Evolutionary conservation across 1,140 invertebrate genomes (phyloP), one percentile per base, ranked within the genome.

Genomic region (Philotrypesis tridentata): DNA sequence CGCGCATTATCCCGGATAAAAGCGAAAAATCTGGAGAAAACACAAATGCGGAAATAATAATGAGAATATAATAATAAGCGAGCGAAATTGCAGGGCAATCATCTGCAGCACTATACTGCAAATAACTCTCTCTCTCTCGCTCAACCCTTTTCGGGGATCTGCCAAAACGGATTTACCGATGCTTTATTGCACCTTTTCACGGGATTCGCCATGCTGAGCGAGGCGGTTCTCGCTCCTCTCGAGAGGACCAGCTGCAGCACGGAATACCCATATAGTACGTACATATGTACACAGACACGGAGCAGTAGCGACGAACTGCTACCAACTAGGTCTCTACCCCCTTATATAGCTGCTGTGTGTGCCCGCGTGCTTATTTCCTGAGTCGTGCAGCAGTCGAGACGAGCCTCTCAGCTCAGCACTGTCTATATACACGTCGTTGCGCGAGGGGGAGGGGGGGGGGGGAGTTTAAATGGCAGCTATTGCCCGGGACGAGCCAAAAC

Each of bases 141-240:
- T 70, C 29, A 7, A n/a, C 31, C 61, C 74, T 48, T 67, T 67
- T 77, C 11, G 21, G 23, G 74, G 74, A 65, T 78, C 55, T 78
- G 76, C 76, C 76, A 55, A 78, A 78, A 78, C 65, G 76, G 76
- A 78, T 78, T 48, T 70, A n/a, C 76, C 40, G n/a, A 78, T 78
- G 76, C 65, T 70, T 78, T 78, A 70, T 78, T 77, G 75, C 75
- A 43, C 63, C 75, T 67, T 77, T 77, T 67, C 75, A 67, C 31
- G 75, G 75, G 23, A 77, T 77, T 77, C 60, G 63, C 37, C 75
- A 14, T 77, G 63, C 61, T 23, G 63, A 29, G 65, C 23, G 65
- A 68, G 74, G 61, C 33, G 74, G 74, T 77, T 67, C 74, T 55
- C 48, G 17, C 48, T 55, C 9, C 48, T 21, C 48, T 55, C 48